These are phyloP conservation scores for Argyra leucocephala DNA, from an alignment of 2,888 invertebrate genomes.

Conservation along the genomic window DNA sequence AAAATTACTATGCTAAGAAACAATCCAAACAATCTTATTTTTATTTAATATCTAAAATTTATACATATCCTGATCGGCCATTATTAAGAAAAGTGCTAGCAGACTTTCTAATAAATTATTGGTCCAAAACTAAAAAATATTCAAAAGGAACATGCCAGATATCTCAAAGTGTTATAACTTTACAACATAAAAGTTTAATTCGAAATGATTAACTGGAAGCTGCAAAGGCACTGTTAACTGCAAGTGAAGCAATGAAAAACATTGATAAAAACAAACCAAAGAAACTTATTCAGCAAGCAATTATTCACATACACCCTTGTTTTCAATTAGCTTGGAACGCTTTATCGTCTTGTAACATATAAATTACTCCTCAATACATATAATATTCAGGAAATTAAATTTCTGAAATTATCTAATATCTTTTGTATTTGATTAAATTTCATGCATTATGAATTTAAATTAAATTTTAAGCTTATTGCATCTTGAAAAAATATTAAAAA, in stretches of 20 bases:
- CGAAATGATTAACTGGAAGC: conserved; percentile 47
- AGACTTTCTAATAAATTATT: conserved; percentile 37
- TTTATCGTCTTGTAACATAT: conserved; percentile 5
- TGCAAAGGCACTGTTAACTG: conserved; percentile 56
- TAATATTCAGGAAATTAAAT: no score
- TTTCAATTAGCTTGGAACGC: conserved; percentile 56
- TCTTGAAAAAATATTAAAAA: no score
- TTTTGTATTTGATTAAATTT: no score
- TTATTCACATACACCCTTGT: conserved; percentile 67
- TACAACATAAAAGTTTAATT: conserved; percentile 31
- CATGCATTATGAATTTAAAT: no score
- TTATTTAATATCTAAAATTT: conserved; percentile 35
- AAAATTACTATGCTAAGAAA: conserved; percentile 47
- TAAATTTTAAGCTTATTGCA: no score
- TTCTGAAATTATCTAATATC: no score
- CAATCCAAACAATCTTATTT: conserved; percentile 31
- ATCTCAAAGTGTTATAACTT: conserved; percentile 35
- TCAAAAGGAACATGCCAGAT: conserved; percentile 33
- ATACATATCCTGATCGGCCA: conserved; percentile 36
- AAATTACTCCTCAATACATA: no score
- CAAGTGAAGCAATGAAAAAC: conserved; percentile 40
- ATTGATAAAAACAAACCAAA: conserved; percentile 44
- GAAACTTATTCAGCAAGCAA: conserved; percentile 58
- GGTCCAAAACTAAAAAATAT: conserved; percentile 28
- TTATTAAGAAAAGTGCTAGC: conserved; percentile 36